phyloP scores from a whole-genome alignment of 2,888 invertebrate genomes.

The Brachyptera putata region DNA sequence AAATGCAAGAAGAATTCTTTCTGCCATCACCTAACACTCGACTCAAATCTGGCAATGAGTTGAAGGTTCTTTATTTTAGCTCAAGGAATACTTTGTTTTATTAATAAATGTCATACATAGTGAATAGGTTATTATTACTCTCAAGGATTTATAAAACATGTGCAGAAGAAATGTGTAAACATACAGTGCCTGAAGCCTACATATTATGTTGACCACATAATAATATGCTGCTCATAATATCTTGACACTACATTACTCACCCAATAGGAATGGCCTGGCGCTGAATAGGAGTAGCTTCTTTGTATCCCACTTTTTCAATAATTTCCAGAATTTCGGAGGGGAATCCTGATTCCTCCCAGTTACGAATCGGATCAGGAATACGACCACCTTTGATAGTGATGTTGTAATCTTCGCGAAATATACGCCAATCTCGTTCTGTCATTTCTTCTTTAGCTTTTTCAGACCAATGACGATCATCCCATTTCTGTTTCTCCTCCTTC shows the following conservation, averaged over 20 bases:
- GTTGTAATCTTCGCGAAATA: constrained; percentile 98
- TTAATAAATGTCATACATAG: no score
- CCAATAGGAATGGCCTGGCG: constrained; percentile 99
- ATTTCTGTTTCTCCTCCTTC: constrained; percentile 96
- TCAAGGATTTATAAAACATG: no score
- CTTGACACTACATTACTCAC: constrained; percentile 22
- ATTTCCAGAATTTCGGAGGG: constrained; percentile 89
- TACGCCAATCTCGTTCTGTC: constrained; percentile 99
- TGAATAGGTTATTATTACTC: no score
- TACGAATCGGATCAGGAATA: constrained; percentile 93
- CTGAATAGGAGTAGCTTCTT: constrained; percentile 98
- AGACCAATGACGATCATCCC: constrained; percentile 99
- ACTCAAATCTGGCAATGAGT: no score
- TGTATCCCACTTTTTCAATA: constrained; percentile 91
- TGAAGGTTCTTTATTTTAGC: no score
- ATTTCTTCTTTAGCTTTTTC: constrained; percentile 92
- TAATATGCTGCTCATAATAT: neutral
- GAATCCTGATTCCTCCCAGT: constrained; percentile 91
- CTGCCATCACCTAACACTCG: no score
- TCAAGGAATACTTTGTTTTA: no score
- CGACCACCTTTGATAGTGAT: constrained; percentile 96
- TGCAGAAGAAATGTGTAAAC: no score
- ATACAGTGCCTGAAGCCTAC: no score
- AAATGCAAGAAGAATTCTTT: no score
- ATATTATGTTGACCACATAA: neutral